phyloP scores from a whole-genome alignment of 2,888 invertebrate genomes.

The Leptinotarsa peninsularis region DNA sequence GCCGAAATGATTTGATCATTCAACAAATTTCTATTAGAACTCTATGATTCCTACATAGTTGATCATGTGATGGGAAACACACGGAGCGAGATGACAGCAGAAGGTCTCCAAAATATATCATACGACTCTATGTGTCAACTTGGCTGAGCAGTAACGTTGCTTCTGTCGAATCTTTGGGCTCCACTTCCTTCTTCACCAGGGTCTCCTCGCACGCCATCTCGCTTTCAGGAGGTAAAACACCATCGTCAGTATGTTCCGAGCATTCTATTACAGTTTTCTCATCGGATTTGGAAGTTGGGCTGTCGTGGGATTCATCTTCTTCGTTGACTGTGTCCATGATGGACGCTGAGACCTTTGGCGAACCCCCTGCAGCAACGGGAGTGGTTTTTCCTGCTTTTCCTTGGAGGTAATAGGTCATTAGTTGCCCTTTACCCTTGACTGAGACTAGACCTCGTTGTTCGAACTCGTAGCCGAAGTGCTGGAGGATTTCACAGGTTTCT shows the following conservation, averaged over 20 bases:
- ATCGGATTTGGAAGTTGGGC: conserved; percentile 63
- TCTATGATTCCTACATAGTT: not conserved
- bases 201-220: conserved; percentile 56
- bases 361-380: conserved; percentile 60
- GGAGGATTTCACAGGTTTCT: conserved; percentile 90
- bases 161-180: conserved; percentile 60
- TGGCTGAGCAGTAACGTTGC: conserved; percentile 60
- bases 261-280: conserved; percentile 64
- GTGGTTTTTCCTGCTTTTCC: conserved; percentile 69
- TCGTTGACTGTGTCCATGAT: conserved; percentile 65
- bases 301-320: conserved; percentile 65
- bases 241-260: conserved; percentile 58
- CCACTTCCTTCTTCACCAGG: conserved; percentile 57
- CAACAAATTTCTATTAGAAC: too few relatives aligned
- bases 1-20: too few relatives aligned
- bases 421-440: conserved; percentile 96
- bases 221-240: conserved; percentile 57
- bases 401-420: conserved; percentile 93
- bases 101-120: not conserved
- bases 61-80: not conserved
- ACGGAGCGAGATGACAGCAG: not conserved
- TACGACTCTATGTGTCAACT: conserved; percentile 21
- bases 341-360: conserved; percentile 55
- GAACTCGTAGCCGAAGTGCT: conserved; percentile 91
- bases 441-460: conserved; percentile 94